A percentile compares a stretch with the other conserved stretches of the same genome.
Conservation (phyloP, 2,888 invertebrate species). For the Acanthopleura granulata region DNA sequence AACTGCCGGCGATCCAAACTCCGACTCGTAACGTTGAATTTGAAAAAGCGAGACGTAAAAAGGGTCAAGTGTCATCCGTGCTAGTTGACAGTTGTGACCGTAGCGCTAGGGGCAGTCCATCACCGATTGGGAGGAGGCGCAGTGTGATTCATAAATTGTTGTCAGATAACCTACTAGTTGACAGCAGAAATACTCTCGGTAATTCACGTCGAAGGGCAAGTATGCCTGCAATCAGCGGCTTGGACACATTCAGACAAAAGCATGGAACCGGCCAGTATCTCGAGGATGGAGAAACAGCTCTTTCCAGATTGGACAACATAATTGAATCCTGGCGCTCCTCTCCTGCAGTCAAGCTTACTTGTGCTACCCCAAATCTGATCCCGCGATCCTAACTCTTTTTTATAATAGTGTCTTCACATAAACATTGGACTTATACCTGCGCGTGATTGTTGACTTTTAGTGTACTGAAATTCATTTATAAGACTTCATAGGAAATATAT, state of each 20-base stretch:
- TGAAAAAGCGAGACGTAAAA: neutral
- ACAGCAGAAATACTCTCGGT: neutral
- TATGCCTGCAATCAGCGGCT: neutral
- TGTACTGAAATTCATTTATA: no score
- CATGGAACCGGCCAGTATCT: neutral
- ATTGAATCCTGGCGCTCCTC: constrained; percentile 1
- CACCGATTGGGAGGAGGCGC: neutral
- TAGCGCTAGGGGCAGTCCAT: neutral
- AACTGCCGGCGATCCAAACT: neutral
- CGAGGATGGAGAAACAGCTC: neutral
- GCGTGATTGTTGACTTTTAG: no score
- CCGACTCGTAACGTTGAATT: neutral
- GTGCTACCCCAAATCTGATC: no score
- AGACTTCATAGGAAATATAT: no score
- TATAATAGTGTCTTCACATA: no score
- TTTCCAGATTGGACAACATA: neutral
- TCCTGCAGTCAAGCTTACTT: neutral
- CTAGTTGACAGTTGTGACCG: no score
- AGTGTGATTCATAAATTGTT: no score
- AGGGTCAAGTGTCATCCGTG: no score
- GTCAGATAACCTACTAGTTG: no score
- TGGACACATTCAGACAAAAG: no score
- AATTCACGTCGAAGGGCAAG: neutral
- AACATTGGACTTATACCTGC: no score
- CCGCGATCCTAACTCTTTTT: no score